phyloP scores from a whole-genome alignment of 2,888 invertebrate genomes.

The Cerastoderma edule region DNA sequence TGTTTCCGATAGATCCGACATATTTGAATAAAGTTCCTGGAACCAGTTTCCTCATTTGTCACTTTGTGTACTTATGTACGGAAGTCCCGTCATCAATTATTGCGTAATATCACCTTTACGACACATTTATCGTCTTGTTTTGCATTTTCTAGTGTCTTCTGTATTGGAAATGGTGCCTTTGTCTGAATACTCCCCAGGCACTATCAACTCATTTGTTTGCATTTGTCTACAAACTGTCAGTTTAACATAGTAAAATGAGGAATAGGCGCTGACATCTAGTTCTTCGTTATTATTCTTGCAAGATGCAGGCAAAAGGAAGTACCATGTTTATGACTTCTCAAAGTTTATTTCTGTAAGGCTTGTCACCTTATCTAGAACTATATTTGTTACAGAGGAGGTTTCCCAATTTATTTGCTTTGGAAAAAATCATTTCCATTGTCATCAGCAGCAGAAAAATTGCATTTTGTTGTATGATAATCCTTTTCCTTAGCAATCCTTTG shows the following conservation, averaged over 20 bases:
- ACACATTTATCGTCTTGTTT: conserved; percentile 14
- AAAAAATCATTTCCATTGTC: too few species aligned
- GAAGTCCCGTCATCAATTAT: conserved; percentile 3
- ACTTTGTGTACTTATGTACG: neutral
- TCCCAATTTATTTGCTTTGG: too few species aligned
- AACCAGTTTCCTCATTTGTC: neutral
- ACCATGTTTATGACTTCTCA: too few species aligned
- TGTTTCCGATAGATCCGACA: too few species aligned
- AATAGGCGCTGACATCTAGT: conserved; percentile 12
- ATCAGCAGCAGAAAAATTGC: too few species aligned
- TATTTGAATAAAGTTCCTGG: neutral
- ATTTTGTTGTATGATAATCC: too few species aligned
- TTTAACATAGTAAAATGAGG: conserved; percentile 14
- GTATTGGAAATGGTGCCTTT: conserved; percentile 19
- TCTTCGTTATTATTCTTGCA: conserved; percentile 6
- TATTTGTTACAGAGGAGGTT: too few species aligned
- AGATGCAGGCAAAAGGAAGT: neutral
- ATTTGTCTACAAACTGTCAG: conserved; percentile 9
- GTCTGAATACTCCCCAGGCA: conserved; percentile 2
- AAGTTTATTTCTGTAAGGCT: too few species aligned
- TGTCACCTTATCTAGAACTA: too few species aligned
- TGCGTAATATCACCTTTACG: conserved; percentile 17
- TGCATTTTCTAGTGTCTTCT: neutral
- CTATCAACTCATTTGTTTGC: conserved; percentile 20
- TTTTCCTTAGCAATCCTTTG: too few species aligned